Evolutionary conservation across 2,113 vertebrate genomes (phyloP).

Genomic region (Bothrops jararaca): DNA sequence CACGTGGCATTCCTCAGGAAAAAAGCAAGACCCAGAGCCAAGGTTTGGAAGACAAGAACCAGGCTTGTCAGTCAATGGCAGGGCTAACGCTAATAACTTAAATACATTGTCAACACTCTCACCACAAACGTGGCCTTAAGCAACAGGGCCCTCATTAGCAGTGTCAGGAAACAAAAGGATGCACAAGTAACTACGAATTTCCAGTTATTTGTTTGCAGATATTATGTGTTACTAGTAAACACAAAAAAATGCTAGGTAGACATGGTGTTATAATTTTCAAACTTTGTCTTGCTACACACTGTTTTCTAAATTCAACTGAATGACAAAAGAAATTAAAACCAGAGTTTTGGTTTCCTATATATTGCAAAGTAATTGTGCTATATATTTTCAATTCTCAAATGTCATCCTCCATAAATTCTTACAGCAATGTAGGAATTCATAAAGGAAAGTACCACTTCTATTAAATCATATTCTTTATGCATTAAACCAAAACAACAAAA

Average conservation of each 20-base stretch:
- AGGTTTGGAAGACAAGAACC: constrained; percentile 5
- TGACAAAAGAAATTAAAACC: background rate
- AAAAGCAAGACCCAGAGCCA: background rate
- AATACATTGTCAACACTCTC: constrained; percentile 6
- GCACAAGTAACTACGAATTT: background rate
- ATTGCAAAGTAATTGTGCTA: background rate
- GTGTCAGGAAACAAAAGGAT: constrained; percentile 31
- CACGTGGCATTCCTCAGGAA: background rate
- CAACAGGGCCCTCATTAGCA: background rate
- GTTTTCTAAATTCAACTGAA: background rate
- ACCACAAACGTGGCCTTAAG: background rate
- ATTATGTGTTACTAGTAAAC: background rate
- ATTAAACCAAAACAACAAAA: background rate
- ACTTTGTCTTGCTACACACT: background rate
- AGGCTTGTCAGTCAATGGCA: constrained; percentile 31
- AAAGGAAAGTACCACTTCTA: background rate
- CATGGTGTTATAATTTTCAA: background rate
- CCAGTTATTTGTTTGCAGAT: constrained; percentile 4
- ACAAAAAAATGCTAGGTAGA: background rate
- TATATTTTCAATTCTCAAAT: background rate
- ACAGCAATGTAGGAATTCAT: background rate
- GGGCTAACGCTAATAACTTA: constrained; percentile 27
- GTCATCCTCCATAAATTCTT: background rate
- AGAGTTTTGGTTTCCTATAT: background rate
- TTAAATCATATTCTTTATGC: background rate